Percentiles rank a stretch among this genome's conserved stretches.
Conservation (phyloP, 2,113 vertebrate genomes). For the Coturnix japonica region DNA sequence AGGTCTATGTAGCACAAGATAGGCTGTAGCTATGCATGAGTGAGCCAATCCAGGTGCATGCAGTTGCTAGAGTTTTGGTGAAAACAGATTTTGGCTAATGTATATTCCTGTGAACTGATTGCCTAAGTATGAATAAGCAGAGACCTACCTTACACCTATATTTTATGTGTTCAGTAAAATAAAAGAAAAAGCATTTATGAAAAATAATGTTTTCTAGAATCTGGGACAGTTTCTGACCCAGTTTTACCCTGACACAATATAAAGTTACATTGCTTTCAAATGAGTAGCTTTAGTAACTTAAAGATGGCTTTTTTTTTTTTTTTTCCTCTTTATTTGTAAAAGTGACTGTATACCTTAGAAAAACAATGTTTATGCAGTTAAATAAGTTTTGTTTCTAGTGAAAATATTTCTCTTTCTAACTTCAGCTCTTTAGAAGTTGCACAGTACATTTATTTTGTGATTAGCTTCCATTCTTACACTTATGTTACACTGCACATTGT, state of each 20-base stretch:
- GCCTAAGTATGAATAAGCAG: not conserved
- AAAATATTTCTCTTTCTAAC: not conserved
- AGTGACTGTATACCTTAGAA: not conserved
- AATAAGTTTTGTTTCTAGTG: not conserved
- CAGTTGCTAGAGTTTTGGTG: not conserved
- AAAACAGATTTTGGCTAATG: not conserved
- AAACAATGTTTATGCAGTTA: not conserved
- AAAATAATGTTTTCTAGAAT: not conserved
- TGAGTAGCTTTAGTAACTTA: not conserved
- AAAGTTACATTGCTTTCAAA: not conserved
- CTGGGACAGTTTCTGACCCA: not conserved
- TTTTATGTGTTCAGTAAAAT: not conserved
- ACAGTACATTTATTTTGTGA: not conserved
- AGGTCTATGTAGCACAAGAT: not conserved
- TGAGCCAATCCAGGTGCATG: not conserved
- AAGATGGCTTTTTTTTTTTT: not conserved
- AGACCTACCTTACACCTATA: not conserved
- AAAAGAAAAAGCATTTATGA: not conserved
- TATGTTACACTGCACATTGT: not conserved
- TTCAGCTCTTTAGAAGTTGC: not conserved
- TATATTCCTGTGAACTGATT: not conserved
- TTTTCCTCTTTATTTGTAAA: not conserved
- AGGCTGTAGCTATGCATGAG: not conserved
- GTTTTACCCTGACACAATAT: not conserved
- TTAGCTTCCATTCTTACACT: not conserved